Evolutionary conservation across 2,888 invertebrate species (phyloP).

Genomic region (Caradrina kadenii): DNA sequence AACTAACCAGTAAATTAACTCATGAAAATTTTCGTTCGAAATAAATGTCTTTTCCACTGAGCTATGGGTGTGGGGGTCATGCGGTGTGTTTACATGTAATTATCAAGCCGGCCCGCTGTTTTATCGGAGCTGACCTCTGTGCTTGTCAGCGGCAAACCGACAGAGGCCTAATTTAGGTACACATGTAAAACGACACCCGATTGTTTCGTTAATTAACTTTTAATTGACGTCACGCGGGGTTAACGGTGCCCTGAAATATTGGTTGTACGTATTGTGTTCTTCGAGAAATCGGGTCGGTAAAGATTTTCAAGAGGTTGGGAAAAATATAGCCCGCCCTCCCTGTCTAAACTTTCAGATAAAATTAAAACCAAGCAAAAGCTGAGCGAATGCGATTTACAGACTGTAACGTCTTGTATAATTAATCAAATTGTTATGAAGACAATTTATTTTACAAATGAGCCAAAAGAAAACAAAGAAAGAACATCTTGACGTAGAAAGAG

Average conservation of each 20-base stretch:
- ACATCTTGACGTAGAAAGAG: neutral
- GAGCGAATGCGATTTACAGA: neutral
- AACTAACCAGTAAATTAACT: constrained; percentile 7
- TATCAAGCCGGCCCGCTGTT: constrained; percentile 75
- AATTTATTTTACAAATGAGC: constrained; percentile 28
- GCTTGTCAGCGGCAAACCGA: constrained; percentile 63
- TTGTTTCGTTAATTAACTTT: constrained; percentile 68
- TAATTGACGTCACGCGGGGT: constrained; percentile 50
- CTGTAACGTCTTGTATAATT: constrained; percentile 19
- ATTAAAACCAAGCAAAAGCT: neutral
- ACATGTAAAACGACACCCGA: constrained; percentile 71
- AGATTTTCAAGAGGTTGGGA: neutral
- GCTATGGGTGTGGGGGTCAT: constrained; percentile 42
- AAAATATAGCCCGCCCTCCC: too few relatives aligned
- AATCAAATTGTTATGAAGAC: constrained; percentile 33
- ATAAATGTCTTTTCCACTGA: constrained; percentile 60
- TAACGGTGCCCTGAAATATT: constrained; percentile 27
- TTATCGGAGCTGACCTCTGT: constrained; percentile 76
- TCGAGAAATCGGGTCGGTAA: neutral
- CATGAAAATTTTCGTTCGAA: neutral
- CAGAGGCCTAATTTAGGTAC: constrained; percentile 77
- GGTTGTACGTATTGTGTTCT: neutral
- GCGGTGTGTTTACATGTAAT: constrained; percentile 80
- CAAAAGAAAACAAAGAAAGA: constrained; percentile 26
- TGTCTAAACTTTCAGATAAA: neutral